Base-by-base conservation (phyloP, 2,797 vertebrate genomes). In the Xenopus petersii region DNA sequence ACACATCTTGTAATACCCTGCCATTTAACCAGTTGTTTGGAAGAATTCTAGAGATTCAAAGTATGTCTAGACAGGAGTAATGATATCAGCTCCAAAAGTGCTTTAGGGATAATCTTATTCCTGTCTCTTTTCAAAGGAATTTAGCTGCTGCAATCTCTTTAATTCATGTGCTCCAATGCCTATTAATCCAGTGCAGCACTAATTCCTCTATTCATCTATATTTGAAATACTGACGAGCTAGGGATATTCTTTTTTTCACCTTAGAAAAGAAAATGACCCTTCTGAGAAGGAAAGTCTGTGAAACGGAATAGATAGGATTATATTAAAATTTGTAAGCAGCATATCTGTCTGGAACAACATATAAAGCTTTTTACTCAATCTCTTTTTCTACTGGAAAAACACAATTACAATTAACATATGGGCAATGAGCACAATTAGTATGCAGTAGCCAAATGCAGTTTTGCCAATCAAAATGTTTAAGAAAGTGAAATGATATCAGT, bases 401-500 rank as follows among this genome's bases (percentile, higher is more conserved):
- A 13, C 11, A 12, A 51, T 51, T 5, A 51, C 11, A 51, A 51
- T 58, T 24, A 42, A 36, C 12, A 33, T 15, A 42, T 33, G 61
- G 61, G 15, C 12, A 36, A 24, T 33, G 26, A 59, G 33, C 13
- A 46, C 54, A 30, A 77, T 63, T 77, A 73, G 73, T 72, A 80
- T 79, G 48, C 33, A 55, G 17, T 66, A 61, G 46, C 30, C 79
- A n/a, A 62, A 54, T 71, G 64, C 76, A 16, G 58, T 68, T 80
- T n/a, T 17, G 17, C 21, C 9, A 67, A 1, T 80, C 21, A 64
- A 83, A 2, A 64, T 82, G 76, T 84, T 80, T 1, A 26, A 26
- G 64, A 82, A 80, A 49, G 12, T 81, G 62, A 83, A 49, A 81
- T 26, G 2, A 80, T 83, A 82, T 66, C 9, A 80, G 77, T 80